A percentile compares a stretch with the other conserved stretches of the same genome.
phyloP scores from a whole-genome alignment of 2,888 invertebrate species.

The Plusia festucae region DNA sequence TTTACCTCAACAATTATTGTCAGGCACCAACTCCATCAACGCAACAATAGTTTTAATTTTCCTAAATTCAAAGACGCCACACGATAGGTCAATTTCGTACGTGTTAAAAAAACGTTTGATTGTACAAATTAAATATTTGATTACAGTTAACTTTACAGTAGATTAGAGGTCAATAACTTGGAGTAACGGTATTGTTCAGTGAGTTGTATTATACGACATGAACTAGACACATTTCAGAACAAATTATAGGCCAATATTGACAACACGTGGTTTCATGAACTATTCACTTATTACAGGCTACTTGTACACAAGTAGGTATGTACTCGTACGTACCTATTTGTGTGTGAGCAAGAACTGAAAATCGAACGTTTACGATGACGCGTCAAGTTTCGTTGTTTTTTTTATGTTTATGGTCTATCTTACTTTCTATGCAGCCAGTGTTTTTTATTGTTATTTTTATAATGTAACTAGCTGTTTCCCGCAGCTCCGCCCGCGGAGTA shows the following conservation, averaged over 20 bases:
- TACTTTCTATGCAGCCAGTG: neutral
- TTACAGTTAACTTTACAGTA: constrained; percentile 83
- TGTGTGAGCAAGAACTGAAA: neutral
- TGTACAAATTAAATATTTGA: constrained; percentile 82
- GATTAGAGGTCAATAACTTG: constrained; percentile 78
- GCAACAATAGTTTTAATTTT: constrained; percentile 45
- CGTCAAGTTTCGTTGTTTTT: neutral
- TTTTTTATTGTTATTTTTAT: neutral
- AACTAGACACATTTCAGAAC: constrained; percentile 33
- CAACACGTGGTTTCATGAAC: neutral
- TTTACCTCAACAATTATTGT: constrained; percentile 36
- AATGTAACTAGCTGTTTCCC: too few relatives aligned
- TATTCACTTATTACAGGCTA: neutral
- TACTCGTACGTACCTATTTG: neutral
- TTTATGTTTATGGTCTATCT: neutral
- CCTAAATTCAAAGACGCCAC: constrained; percentile 57
- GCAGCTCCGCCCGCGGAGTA: too few relatives aligned
- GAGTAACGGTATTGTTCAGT: constrained; percentile 68
- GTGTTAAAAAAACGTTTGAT: constrained; percentile 67
- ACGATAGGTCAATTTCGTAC: constrained; percentile 69
- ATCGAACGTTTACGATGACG: neutral
- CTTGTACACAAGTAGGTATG: neutral
- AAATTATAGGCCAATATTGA: constrained; percentile 22
- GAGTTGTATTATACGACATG: constrained; percentile 56
- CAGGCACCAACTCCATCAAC: constrained; percentile 27